Base-by-base conservation (phyloP, 2,888 invertebrate species). In the Hybos culiciformis region DNA sequence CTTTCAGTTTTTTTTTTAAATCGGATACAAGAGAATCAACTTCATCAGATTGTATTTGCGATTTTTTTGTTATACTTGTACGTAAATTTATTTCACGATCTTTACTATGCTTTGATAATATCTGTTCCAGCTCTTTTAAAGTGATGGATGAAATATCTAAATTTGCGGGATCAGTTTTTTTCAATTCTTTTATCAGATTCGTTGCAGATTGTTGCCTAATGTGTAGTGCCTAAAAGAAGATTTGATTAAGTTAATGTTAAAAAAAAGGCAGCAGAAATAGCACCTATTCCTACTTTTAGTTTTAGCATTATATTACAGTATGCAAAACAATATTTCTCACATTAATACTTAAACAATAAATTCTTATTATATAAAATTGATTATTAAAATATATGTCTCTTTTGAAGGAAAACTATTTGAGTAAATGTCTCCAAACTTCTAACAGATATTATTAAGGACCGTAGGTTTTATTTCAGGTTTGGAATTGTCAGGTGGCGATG, bases 131-230 rank as follows among this genome's bases (percentile, higher is more conserved):
- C 42, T 67, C 66, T 32, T 56, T 54, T 4, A 67, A 48, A 9
- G 67, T 67, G 29, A 67, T 62, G 0, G 63, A 60, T 0, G 66
- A 63, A 12, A 66, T 58, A 43, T 66, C 66, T 45, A 66, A 47
- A 42, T 63, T 61, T 18, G 60, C 53, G 1, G 59, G 53, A 51
- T 64, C 64, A 11, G 52, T 34, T 26, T 39, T 41, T 31, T 36
- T 20, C 6, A 17, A 14, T 32, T 32, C 18, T 5, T 17, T 32
- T 20, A 7, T 20, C 20, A n/a, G 33, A 23, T 18, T 5, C 21
- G 29, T n/a, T 40, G 41, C 4, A 12, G n/a, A n/a, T 12, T 34
- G 6, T 39, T 40, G 5, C 18, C 18, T 9, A n/a, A n/a, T n/a
- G n/a, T n/a, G n/a, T n/a, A n/a, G n/a, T n/a, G n/a, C n/a, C 33